phyloP scores from a whole-genome alignment of 2,797 vertebrate genomes.

The Parotocinclus haroldoi region DNA sequence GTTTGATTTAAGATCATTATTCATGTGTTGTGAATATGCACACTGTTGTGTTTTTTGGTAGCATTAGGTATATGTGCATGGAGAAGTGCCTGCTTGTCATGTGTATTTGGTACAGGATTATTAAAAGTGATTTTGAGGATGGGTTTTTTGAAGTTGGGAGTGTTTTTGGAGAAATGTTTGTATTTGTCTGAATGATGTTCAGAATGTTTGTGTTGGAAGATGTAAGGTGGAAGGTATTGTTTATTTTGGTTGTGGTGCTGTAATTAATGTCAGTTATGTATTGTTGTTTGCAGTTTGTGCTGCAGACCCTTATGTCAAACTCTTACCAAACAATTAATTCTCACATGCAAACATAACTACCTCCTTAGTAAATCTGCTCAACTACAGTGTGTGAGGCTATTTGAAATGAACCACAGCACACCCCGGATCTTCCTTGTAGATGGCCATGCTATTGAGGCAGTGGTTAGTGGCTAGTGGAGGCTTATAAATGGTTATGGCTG shows the following conservation, averaged over 20 bases:
- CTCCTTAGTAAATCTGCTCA: slow-evolving; percentile 42
- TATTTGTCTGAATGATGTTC: neutral
- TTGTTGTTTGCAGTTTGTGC: slow-evolving; percentile 14
- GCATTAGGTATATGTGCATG: too few species aligned
- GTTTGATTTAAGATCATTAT: too few species aligned
- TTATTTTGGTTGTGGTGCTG: slow-evolving; percentile 9
- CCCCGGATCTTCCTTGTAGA: slow-evolving; percentile 33
- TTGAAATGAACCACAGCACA: slow-evolving; percentile 11
- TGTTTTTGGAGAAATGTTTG: neutral
- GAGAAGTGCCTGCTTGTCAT: too few species aligned
- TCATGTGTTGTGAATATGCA: too few species aligned
- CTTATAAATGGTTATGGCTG: slow-evolving; percentile 23
- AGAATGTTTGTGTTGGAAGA: too few species aligned
- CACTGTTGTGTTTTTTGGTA: too few species aligned
- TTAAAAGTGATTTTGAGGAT: neutral
- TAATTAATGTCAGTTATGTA: too few species aligned
- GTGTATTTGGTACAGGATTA: too few species aligned
- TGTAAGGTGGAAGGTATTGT: too few species aligned
- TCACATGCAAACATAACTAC: slow-evolving; percentile 24
- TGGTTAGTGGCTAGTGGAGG: slow-evolving; percentile 11
- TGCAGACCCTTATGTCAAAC: slow-evolving; percentile 15
- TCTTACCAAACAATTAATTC: slow-evolving; percentile 4
- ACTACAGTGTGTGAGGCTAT: slow-evolving; percentile 10
- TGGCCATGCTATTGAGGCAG: too few species aligned
- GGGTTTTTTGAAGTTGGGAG: neutral